A percentile compares a stretch with the other conserved stretches of the same genome.
Evolutionary conservation across 1,140 invertebrate species (phyloP).

Genomic region (Araneus ventricosus): DNA sequence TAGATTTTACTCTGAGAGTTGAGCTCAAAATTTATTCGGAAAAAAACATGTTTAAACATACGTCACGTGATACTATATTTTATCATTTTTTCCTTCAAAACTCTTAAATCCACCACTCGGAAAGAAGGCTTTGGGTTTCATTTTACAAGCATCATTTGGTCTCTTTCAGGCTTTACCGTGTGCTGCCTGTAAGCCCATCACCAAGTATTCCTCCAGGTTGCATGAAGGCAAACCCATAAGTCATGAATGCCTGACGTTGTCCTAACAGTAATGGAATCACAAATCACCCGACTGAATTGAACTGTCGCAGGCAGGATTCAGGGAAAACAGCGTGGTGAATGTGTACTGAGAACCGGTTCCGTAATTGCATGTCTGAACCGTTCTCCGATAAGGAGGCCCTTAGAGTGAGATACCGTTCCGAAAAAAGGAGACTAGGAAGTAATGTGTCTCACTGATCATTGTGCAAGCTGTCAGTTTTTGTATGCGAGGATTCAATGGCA

Average conservation of each 20-base stretch:
- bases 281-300: conserved; percentile 66
- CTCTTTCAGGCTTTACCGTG: not conserved
- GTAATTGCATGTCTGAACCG: conserved; percentile 42
- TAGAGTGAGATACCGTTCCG: not conserved
- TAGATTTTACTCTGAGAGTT: not conserved
- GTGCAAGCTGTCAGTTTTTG: not conserved
- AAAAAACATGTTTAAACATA: not conserved
- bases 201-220: not conserved
- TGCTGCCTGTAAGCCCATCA: not conserved
- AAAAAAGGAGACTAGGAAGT: not conserved
- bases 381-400: not conserved
- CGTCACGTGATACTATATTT: not conserved
- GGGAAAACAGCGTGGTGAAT: not conserved
- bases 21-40: not conserved
- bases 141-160: not conserved
- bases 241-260: conserved; percentile 55
- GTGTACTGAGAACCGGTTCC: not conserved
- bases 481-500: not conserved
- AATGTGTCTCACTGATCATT: not conserved
- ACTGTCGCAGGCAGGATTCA: conserved; percentile 45
- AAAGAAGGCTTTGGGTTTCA: not conserved
- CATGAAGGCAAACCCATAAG: conserved; percentile 36
- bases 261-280: conserved; percentile 67
- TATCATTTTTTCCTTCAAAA: not conserved
- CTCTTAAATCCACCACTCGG: not conserved